phyloP scores from a whole-genome alignment of 2,888 invertebrate genomes.

The Eilema griseolum region DNA sequence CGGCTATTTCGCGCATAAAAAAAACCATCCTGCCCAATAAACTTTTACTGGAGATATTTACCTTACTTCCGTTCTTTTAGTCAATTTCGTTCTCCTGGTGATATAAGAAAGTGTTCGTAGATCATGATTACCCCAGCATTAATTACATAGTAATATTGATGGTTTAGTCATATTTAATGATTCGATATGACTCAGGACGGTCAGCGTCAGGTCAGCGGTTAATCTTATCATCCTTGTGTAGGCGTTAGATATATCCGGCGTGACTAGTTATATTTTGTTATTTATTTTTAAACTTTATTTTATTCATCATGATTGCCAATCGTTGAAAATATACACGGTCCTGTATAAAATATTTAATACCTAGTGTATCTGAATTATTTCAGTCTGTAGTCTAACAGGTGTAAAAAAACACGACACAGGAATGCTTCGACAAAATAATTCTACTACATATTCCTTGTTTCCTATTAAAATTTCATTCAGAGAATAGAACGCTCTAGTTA shows the following conservation, averaged over 20 bases:
- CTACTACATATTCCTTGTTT: too few relatives aligned
- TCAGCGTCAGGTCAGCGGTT: too few relatives aligned
- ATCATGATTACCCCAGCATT: too few relatives aligned
- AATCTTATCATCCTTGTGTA: constrained; percentile 4
- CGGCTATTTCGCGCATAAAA: too few relatives aligned
- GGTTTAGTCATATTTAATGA: background rate
- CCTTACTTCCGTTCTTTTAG: too few relatives aligned
- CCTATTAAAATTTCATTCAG: background rate
- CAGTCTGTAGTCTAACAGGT: too few relatives aligned
- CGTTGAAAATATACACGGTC: too few relatives aligned
- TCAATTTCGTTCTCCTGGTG: background rate
- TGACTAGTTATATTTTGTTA: background rate
- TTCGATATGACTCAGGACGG: constrained; percentile 13
- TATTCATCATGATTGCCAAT: background rate
- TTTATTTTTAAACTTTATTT: background rate
- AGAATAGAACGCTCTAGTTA: background rate
- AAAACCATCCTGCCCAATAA: too few relatives aligned
- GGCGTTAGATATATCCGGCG: background rate
- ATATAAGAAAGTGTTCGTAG: too few relatives aligned
- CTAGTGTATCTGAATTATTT: too few relatives aligned
- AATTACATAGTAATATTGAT: background rate
- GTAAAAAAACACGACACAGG: background rate
- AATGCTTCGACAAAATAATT: background rate
- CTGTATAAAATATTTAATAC: too few relatives aligned
- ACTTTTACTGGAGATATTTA: too few relatives aligned